These are phyloP conservation scores for Lathamus discolor DNA, from an alignment of 2,113 vertebrate species.

Conservation along the genomic window DNA sequence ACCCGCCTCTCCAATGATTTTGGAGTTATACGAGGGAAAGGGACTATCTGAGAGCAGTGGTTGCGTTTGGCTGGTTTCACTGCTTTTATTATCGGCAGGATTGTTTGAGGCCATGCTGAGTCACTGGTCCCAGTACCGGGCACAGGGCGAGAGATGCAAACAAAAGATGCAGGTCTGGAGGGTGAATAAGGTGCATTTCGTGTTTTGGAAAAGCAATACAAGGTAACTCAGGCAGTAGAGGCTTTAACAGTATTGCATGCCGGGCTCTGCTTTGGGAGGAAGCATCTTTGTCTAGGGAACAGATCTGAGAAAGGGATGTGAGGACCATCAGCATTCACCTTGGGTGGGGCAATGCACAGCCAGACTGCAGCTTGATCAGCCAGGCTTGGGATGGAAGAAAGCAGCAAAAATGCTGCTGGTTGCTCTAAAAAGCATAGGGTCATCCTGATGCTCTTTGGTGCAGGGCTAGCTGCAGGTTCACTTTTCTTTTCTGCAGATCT, in stretches of 20 bases:
- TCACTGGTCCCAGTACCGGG: neutral
- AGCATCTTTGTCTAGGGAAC: neutral
- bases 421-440: neutral
- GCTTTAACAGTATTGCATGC: neutral
- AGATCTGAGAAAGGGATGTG: neutral
- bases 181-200: neutral
- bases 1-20: accelerated
- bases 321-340: neutral
- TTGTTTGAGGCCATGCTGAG: neutral
- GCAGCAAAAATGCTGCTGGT: neutral
- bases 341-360: neutral
- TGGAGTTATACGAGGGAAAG: neutral
- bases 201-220: neutral
- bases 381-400: neutral
- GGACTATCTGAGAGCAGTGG: neutral
- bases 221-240: too few species aligned
- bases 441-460: neutral
- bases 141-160: constrained; percentile 12
- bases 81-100: neutral
- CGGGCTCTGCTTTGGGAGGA: neutral
- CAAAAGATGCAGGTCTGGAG: neutral
- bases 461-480: neutral
- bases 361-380: neutral
- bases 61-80: neutral
- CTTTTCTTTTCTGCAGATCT: neutral